A percentile compares a stretch with the other conserved stretches of the same genome.
These are phyloP conservation scores for Hippopotamyrus pictus DNA, from an alignment of 2,797 vertebrate species.

Conservation along the genomic window DNA sequence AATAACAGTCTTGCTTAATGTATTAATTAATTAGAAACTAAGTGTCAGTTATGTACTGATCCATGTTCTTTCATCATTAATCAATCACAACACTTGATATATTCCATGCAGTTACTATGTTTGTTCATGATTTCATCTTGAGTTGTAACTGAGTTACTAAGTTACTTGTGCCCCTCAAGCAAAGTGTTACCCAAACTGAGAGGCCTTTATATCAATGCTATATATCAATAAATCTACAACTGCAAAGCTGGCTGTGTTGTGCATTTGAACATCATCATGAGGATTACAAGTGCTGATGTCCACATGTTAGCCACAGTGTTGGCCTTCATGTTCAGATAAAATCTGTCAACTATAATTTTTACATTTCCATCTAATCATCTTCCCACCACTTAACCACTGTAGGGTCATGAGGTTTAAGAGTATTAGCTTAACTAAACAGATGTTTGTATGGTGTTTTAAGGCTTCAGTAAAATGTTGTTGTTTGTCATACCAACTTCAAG, in stretches of 20 bases:
- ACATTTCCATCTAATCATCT: neutral
- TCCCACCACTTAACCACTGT: neutral
- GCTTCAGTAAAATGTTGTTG: neutral
- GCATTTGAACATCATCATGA: neutral
- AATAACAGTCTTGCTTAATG: neutral
- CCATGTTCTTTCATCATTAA: too few relatives aligned
- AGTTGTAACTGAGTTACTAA: neutral
- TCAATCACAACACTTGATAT: neutral
- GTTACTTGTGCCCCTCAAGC: neutral
- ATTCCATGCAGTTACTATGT: neutral
- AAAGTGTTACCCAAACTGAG: neutral
- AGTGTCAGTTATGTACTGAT: neutral
- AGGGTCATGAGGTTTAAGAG: neutral
- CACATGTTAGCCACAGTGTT: neutral
- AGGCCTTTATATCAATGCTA: neutral
- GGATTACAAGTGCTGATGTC: neutral
- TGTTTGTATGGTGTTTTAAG: neutral
- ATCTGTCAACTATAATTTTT: neutral
- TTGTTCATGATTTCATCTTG: neutral
- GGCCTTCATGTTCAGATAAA: neutral
- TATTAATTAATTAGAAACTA: neutral
- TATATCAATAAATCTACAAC: neutral
- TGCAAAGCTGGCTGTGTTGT: neutral
- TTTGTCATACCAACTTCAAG: neutral
- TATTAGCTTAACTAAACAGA: neutral